Percentiles rank a stretch among this genome's conserved stretches.
Evolutionary conservation across 2,888 invertebrate genomes (phyloP).

Genomic region (Camponotus fellah): DNA sequence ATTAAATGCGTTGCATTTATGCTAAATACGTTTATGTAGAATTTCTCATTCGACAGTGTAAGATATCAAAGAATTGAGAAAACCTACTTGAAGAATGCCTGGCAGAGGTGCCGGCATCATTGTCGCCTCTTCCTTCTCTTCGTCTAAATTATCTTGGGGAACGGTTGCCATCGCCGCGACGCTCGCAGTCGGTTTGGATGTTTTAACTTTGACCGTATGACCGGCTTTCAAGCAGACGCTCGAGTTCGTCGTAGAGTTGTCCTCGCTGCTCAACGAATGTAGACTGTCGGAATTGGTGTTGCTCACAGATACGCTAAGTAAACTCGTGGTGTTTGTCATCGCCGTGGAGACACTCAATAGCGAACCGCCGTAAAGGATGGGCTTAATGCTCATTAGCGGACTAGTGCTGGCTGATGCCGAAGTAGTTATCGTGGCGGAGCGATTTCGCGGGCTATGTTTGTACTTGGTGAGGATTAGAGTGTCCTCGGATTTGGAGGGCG

Average conservation of each 20-base stretch:
- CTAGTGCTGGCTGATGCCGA: constrained; percentile 91
- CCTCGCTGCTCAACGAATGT: constrained; percentile 87
- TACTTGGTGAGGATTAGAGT: constrained; percentile 88
- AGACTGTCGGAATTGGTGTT: constrained; percentile 87
- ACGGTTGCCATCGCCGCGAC: constrained; percentile 84
- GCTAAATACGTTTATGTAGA: not conserved
- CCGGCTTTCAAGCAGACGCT: constrained; percentile 71
- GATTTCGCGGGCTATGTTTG: constrained; percentile 86
- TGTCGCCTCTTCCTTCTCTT: constrained; percentile 81
- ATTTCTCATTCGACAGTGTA: not conserved
- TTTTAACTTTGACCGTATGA: constrained; percentile 71
- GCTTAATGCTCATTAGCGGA: constrained; percentile 89
- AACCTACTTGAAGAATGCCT: constrained; percentile 89
- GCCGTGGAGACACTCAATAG: constrained; percentile 89
- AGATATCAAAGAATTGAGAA: not conserved
- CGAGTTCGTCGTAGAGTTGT: constrained; percentile 77
- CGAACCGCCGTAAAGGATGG: constrained; percentile 88
- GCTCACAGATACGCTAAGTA: constrained; percentile 75
- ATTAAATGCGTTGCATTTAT: constrained; percentile 3
- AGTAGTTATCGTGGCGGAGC: constrained; percentile 88
- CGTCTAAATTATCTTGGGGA: constrained; percentile 75
- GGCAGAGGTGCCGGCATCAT: constrained; percentile 85
- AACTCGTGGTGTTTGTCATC: constrained; percentile 81
- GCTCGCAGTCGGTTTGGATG: constrained; percentile 81
- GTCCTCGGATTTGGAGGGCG: constrained; percentile 94